A percentile compares a stretch with the other conserved stretches of the same genome.
Conservation (phyloP, 2,113 vertebrate species). For the Rhynchomys soricoides region DNA sequence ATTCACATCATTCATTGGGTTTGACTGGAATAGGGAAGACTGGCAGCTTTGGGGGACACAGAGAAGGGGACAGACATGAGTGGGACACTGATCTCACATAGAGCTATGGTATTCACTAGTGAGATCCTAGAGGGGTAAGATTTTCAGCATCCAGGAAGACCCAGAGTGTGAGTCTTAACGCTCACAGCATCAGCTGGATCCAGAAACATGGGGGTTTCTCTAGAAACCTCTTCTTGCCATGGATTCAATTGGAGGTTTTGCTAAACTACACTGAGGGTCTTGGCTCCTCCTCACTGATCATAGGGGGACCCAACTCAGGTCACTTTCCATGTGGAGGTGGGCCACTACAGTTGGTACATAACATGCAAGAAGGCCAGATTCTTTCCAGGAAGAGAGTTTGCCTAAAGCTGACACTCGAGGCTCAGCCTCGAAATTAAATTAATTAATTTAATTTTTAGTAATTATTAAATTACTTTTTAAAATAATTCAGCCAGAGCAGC, state of each 20-base stretch:
- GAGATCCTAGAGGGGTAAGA: background rate
- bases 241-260: background rate
- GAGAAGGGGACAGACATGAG: background rate
- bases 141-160: slow-evolving; percentile 2
- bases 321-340: background rate
- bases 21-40: background rate
- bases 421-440: too few species aligned
- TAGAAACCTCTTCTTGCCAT: slow-evolving; percentile 40
- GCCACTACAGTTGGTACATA: background rate
- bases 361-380: background rate
- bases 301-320: background rate
- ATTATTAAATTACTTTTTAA: slow-evolving; percentile 15
- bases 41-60: background rate
- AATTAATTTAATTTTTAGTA: too few species aligned
- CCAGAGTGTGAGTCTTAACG: background rate
- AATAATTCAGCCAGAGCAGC: slow-evolving; percentile 32
- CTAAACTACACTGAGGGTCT: background rate
- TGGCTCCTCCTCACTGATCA: background rate
- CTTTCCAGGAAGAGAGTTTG: background rate
- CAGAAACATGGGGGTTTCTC: slow-evolving; percentile 11
- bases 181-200: slow-evolving; percentile 3
- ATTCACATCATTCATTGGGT: background rate
- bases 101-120: background rate
- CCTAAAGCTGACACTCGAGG: background rate
- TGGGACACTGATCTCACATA: background rate